Evolutionary conservation across 2,888 invertebrate species (phyloP).

Genomic region (Gasteruption jaculator): DNA sequence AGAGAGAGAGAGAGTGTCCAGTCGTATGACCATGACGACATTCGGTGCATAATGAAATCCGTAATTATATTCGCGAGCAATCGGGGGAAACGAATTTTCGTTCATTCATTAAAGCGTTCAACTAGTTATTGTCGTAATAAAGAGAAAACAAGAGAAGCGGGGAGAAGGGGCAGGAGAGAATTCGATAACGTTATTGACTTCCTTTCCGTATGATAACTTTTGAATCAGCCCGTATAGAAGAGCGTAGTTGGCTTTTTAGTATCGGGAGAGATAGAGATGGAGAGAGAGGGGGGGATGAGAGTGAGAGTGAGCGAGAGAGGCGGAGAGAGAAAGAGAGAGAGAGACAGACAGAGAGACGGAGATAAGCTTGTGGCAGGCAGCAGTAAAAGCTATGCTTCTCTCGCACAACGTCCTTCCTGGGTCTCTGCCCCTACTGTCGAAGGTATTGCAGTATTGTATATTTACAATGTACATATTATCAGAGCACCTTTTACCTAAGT

Average conservation of each 20-base stretch:
- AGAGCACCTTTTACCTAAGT: too few species aligned
- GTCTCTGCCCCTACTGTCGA: conserved; percentile 47
- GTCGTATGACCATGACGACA: conserved; percentile 8
- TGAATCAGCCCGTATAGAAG: too few species aligned
- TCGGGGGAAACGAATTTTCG: conserved; percentile 18
- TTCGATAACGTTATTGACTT: too few species aligned
- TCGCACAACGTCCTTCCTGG: conserved; percentile 53
- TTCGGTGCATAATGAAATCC: conserved; percentile 14
- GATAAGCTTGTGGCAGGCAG: conserved; percentile 17
- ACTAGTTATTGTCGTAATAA: conserved; percentile 4
- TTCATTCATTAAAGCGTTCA: conserved; percentile 5
- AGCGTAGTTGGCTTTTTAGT: too few species aligned
- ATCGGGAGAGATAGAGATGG: conserved; percentile 8
- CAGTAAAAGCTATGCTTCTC: too few species aligned
- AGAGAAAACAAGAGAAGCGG: conserved; percentile 17
- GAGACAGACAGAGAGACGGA: conserved; percentile 16
- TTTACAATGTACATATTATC: conserved; percentile 44
- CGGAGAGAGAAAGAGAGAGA: conserved; percentile 15
- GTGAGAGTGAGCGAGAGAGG: conserved; percentile 12
- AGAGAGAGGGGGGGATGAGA: conserved; percentile 16
- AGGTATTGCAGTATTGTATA: conserved; percentile 40
- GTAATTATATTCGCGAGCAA: too few species aligned
- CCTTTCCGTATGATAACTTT: too few species aligned
- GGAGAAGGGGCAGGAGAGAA: conserved; percentile 18
- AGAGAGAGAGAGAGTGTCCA: conserved; percentile 3